Evolutionary conservation across 2,888 invertebrate genomes (phyloP).

Genomic region (Netelia inedita): DNA sequence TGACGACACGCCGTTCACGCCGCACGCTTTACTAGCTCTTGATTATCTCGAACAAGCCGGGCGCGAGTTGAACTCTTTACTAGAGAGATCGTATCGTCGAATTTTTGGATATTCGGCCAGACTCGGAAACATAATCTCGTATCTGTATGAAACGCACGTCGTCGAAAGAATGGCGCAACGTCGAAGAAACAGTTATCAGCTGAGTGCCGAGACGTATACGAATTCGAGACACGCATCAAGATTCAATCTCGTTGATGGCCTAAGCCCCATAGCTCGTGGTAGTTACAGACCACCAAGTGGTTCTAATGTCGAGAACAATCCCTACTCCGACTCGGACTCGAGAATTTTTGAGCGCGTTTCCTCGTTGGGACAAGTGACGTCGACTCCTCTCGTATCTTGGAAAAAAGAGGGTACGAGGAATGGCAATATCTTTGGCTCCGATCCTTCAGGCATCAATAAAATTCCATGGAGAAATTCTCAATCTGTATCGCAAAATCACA

Average conservation of each 20-base stretch:
- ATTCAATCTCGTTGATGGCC: constrained; percentile 69
- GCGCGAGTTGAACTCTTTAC: constrained; percentile 64
- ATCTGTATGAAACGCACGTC: constrained; percentile 66
- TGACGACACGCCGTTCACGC: constrained; percentile 80
- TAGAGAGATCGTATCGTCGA: constrained; percentile 31
- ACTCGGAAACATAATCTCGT: constrained; percentile 21
- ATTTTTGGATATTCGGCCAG: neutral
- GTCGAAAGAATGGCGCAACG: constrained; percentile 74
- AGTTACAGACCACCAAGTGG: neutral
- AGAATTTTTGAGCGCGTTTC: constrained; percentile 45
- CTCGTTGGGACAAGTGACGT: constrained; percentile 71
- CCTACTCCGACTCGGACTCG: constrained; percentile 42
- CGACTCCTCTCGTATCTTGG: constrained; percentile 74
- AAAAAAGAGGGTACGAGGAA: constrained; percentile 72
- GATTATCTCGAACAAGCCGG: constrained; percentile 70
- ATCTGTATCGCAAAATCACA: constrained; percentile 61
- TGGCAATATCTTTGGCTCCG: constrained; percentile 63
- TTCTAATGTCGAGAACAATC: constrained; percentile 56
- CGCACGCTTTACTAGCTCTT: constrained; percentile 75
- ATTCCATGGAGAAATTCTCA: constrained; percentile 58
- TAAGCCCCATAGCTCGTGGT: constrained; percentile 75
- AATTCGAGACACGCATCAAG: constrained; percentile 65
- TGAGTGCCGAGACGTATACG: constrained; percentile 74
- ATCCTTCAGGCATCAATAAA: constrained; percentile 8
- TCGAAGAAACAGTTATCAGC: constrained; percentile 74